Percentiles rank a stretch among this genome's conserved stretches.
Evolutionary conservation across 2,797 vertebrate genomes (phyloP).

Genomic region (Ctenopoma multispine): DNA sequence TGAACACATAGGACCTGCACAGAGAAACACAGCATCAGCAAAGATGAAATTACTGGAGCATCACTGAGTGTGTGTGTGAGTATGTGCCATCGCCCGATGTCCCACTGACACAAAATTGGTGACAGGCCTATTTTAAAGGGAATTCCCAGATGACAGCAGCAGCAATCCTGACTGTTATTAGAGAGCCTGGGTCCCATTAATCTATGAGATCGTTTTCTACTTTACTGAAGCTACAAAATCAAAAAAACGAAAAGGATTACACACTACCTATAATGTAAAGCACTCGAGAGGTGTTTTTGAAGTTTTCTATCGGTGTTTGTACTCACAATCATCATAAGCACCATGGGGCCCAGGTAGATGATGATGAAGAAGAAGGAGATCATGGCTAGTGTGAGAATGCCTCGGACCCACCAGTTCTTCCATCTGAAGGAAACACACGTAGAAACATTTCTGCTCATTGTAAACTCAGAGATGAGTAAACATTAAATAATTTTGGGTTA

Average conservation of each 20-base stretch:
- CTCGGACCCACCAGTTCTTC: conserved; percentile 99
- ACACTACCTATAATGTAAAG: too few relatives aligned
- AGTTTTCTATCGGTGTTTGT: neutral
- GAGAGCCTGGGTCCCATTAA: conserved; percentile 16
- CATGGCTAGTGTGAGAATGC: conserved; percentile 97
- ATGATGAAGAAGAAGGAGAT: conserved; percentile 99
- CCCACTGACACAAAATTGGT: conserved; percentile 54
- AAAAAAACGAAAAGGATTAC: too few relatives aligned
- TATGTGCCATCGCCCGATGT: conserved; percentile 8
- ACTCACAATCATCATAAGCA: conserved; percentile 98
- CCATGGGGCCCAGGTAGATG: conserved; percentile 98
- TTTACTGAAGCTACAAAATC: too few relatives aligned
- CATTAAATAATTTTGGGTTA: neutral
- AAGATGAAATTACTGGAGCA: neutral
- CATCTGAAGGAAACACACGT: conserved; percentile 83
- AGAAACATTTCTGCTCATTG: conserved; percentile 2
- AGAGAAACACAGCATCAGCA: conserved; percentile 28
- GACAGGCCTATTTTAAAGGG: conserved; percentile 29
- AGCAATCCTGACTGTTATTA: conserved; percentile 8
- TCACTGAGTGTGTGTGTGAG: neutral
- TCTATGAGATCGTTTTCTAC: neutral
- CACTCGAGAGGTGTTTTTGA: too few relatives aligned
- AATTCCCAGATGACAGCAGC: conserved; percentile 31
- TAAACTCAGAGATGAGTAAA: neutral
- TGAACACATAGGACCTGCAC: conserved; percentile 95